Evolutionary conservation across 2,113 vertebrate genomes (phyloP).

Genomic region (Pterocles burchelli): DNA sequence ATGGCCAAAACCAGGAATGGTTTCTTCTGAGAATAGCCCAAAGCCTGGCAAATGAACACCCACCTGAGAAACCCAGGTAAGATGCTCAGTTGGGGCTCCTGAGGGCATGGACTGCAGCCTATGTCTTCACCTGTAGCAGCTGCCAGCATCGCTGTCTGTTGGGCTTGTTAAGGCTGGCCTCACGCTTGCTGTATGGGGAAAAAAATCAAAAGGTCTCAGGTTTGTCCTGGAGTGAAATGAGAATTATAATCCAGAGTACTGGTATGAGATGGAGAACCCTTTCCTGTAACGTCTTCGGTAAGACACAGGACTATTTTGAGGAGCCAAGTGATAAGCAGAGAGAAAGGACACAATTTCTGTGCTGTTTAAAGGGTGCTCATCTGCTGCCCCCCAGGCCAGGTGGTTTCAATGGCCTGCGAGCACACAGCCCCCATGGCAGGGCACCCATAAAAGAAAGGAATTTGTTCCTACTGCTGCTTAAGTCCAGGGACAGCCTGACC

Average conservation of each 20-base stretch:
- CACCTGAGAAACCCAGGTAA: background rate
- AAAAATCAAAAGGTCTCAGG: background rate
- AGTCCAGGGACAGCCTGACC: background rate
- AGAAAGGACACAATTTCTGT: background rate
- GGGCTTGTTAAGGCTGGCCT: background rate
- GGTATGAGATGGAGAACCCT: background rate
- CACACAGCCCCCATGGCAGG: rapidly evolving
- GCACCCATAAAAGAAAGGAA: background rate
- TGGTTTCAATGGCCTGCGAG: background rate
- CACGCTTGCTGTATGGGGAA: background rate
- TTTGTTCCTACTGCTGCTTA: background rate
- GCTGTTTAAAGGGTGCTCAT: background rate
- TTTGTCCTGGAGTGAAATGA: background rate
- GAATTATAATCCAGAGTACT: background rate
- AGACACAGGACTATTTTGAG: background rate
- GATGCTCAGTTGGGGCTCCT: background rate
- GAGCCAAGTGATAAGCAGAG: background rate
- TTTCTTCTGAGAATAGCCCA: background rate
- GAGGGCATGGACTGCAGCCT: background rate
- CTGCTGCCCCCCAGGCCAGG: background rate
- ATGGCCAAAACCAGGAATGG: background rate
- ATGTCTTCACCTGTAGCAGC: background rate
- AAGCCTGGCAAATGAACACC: background rate
- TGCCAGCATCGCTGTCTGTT: background rate
- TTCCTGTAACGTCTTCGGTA: background rate